Conservation (phyloP, 2,113 vertebrate genomes). For the Tautogolabrus adspersus region DNA sequence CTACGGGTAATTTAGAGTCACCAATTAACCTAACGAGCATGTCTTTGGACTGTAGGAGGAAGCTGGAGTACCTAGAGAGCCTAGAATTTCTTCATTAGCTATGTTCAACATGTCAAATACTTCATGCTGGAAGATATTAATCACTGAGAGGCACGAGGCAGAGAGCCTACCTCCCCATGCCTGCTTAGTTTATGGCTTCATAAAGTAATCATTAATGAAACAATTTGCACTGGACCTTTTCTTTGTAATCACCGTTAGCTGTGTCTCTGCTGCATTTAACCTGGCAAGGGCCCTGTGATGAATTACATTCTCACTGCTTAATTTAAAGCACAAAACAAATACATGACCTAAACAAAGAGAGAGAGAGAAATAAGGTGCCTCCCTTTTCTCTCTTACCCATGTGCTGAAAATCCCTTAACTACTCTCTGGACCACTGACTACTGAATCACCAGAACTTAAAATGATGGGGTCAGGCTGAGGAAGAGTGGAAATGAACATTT, state of each 20-base stretch:
- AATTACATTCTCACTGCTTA: constrained; percentile 29
- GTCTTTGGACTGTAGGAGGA: too few relatives aligned
- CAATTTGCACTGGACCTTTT: constrained; percentile 3
- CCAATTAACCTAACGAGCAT: too few relatives aligned
- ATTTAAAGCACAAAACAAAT: constrained; percentile 24
- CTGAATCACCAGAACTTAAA: constrained; percentile 53
- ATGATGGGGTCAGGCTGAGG: constrained; percentile 43
- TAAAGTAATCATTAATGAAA: constrained; percentile 19
- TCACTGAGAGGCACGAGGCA: not conserved
- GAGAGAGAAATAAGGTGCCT: not conserved
- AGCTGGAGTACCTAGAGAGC: too few relatives aligned
- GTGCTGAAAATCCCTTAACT: constrained; percentile 25
- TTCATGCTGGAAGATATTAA: not conserved
- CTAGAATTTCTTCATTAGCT: too few relatives aligned
- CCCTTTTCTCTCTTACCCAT: constrained; percentile 13
- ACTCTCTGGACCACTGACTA: constrained; percentile 32
- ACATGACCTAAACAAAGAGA: not conserved
- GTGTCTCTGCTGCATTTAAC: constrained; percentile 20
- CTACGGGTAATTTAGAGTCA: too few relatives aligned
- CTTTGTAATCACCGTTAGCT: constrained; percentile 40
- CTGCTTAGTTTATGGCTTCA: constrained; percentile 26
- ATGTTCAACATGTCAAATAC: too few relatives aligned
- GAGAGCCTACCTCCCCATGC: constrained; percentile 2
- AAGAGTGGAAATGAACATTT: constrained; percentile 62
- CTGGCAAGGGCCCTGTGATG: constrained; percentile 8